Evolutionary conservation across 2,113 vertebrate species (phyloP).

Genomic region (Scolopax mira): DNA sequence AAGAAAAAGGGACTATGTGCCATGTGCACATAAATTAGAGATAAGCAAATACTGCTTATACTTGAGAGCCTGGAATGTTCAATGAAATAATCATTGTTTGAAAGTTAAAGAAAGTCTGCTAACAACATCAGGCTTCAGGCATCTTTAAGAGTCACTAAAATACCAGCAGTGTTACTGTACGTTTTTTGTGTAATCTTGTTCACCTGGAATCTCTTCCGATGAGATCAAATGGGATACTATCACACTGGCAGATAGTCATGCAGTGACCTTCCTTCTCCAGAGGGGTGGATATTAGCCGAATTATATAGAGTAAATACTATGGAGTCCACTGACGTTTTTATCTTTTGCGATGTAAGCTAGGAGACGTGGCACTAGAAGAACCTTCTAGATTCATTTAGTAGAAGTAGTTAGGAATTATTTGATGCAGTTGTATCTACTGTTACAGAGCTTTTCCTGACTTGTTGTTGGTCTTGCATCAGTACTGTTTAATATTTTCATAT

Average conservation of each 20-base stretch:
- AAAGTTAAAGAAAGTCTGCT: not conserved
- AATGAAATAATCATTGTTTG: not conserved
- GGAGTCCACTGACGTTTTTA: not conserved
- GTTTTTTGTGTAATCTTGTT: not conserved
- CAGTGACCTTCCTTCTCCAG: not conserved
- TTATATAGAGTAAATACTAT: not conserved
- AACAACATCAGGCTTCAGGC: not conserved
- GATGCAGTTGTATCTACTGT: fast-evolving
- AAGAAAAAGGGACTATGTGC: not conserved
- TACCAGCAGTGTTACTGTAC: not conserved
- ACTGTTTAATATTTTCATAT: not conserved
- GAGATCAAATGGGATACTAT: not conserved
- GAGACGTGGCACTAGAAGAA: not conserved
- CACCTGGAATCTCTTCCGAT: not conserved
- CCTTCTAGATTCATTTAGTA: not conserved
- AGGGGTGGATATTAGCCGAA: not conserved
- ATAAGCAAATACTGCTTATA: not conserved
- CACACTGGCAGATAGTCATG: not conserved
- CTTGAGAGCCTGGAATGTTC: not conserved
- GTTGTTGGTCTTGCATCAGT: not conserved
- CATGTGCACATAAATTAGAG: not conserved
- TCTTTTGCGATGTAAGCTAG: not conserved
- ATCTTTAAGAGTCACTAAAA: not conserved
- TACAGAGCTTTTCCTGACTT: not conserved
- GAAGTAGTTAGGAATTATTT: not conserved